A percentile compares a stretch with the other conserved stretches of the same genome.
Conservation (phyloP, 2,888 invertebrate species). For the Omphaloscelis lunosa region DNA sequence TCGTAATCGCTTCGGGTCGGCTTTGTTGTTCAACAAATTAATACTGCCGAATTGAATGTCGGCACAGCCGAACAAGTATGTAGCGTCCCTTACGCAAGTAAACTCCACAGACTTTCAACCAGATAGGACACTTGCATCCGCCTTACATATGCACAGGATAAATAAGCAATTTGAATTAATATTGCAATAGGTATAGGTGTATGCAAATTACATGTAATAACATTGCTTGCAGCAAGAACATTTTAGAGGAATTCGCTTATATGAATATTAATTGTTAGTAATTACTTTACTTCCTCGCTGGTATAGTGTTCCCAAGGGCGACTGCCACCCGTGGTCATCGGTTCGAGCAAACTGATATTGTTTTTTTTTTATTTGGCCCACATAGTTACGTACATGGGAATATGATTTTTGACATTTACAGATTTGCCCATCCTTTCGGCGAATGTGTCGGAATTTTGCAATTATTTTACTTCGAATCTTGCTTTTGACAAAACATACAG, state of each 20-base stretch:
- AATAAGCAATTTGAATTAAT: conserved; percentile 39
- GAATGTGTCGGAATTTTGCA: background rate
- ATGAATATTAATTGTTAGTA: conserved; percentile 41
- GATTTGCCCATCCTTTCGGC: background rate
- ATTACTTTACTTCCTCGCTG: conserved; percentile 19
- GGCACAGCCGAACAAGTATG: background rate
- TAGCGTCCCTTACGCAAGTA: background rate
- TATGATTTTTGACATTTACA: background rate
- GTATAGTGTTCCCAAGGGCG: background rate
- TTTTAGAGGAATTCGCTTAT: conserved; percentile 42
- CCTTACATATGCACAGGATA: conserved; percentile 26
- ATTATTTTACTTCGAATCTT: background rate
- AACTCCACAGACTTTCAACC: background rate
- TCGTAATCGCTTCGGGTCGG: background rate
- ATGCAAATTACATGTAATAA: conserved; percentile 47
- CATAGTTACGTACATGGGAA: background rate
- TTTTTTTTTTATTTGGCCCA: background rate
- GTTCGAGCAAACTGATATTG: background rate
- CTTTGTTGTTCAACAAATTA: background rate
- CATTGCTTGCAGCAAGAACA: conserved; percentile 38
- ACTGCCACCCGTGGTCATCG: background rate
- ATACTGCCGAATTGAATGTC: too few relatives aligned
- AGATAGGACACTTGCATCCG: conserved; percentile 23
- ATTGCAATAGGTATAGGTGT: conserved; percentile 34
- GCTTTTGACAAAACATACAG: background rate